Conservation (phyloP, 2,113 vertebrate species). For the Paralichthys olivaceus region DNA sequence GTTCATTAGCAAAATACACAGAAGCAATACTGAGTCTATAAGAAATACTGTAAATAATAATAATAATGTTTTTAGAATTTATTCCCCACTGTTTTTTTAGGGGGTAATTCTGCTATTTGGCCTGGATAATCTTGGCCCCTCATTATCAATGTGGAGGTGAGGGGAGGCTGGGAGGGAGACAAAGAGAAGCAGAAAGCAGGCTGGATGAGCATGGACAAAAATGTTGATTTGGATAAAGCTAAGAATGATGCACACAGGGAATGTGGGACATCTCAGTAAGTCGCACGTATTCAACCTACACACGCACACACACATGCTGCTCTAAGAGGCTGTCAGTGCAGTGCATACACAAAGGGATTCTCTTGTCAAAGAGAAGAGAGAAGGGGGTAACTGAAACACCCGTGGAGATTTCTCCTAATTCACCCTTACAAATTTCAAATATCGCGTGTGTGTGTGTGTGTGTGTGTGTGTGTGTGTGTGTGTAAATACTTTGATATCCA, state of each 20-base stretch:
- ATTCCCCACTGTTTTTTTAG: neutral
- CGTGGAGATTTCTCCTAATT: conserved; percentile 49
- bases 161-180: neutral
- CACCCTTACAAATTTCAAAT: conserved; percentile 48
- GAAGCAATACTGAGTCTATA: neutral
- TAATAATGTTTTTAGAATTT: neutral
- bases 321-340: conserved; percentile 2
- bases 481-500: conserved; percentile 63
- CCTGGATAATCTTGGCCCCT: conserved; percentile 17
- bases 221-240: conserved; percentile 27
- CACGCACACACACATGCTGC: neutral
- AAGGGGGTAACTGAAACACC: conserved; percentile 31
- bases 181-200: neutral
- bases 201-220: conserved; percentile 1
- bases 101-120: neutral
- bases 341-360: conserved; percentile 45
- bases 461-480: conserved; percentile 34
- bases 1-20: neutral
- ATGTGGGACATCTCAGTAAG: conserved; percentile 22
- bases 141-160: conserved; percentile 8
- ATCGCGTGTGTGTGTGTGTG: conserved; percentile 4
- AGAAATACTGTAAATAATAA: neutral
- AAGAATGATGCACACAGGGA: conserved; percentile 27
- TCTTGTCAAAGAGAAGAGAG: conserved; percentile 36
- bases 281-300: neutral